Evolutionary conservation across 2,113 vertebrate genomes (phyloP), one percentile per base, ranked within the genome.

Genomic region (Labrus mixtus): DNA sequence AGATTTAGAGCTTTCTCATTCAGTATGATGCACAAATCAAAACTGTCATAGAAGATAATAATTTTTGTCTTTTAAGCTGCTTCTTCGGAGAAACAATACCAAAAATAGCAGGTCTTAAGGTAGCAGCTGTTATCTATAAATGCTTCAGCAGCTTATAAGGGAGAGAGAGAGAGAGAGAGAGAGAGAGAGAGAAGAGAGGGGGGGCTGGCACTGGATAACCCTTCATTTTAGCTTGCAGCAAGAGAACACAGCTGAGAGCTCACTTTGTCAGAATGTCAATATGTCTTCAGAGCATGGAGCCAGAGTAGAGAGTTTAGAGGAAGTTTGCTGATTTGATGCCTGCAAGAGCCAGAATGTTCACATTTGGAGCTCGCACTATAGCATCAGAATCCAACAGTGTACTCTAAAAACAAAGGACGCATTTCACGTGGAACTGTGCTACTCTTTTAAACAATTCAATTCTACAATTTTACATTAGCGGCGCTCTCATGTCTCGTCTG

Each of bases 181-280:
- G 46, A 17, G 46, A 7, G 15, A 48, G 16, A 7, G 46, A 7
- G 46, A 17, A 17, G 46, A 7, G 15, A 48, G 16, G 17, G 46
- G 17, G 46, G 16, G 46, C 4, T 1, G 46, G 46, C 16, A 17
- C 15, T 17, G 46, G 46, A 48, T 48, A 48, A 48, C 48, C 25
- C 43, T 78, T 63, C 39, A 81, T 45, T 64, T 76, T 70, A 75
- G 74, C 20, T 15, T 75, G 66, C 57, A 72, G 36, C 68, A 53
- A 45, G 53, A 53, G 77, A 68, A 70, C 23, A 33, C 1, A 46
- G 74, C 57, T 9, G 51, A 68, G 58, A 53, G 54, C 29, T 50
- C 60, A 33, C 68, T 76, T 56, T 75, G 78, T 84, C 84, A 77
- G 64, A 68, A 54, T 77, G 68, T 79, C 87, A 79, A 84, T 86